phyloP scores from a whole-genome alignment of 2,797 vertebrate genomes.

The Eutrigla gurnardus region DNA sequence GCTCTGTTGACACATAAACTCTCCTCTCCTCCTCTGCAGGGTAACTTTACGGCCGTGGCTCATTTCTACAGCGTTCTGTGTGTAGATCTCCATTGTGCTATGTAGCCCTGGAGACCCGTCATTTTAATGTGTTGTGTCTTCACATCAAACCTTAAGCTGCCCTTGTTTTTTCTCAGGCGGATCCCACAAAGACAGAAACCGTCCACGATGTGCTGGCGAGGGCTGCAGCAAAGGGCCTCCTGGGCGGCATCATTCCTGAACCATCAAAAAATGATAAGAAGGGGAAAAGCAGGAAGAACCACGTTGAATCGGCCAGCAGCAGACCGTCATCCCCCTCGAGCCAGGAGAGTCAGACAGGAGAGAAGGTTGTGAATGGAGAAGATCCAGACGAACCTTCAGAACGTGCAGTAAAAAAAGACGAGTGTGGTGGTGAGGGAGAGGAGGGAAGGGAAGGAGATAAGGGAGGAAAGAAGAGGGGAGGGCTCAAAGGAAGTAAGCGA shows the following conservation, averaged over 20 bases:
- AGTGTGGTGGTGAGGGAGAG: slow-evolving; percentile 22
- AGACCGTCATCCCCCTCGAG: slow-evolving; percentile 30
- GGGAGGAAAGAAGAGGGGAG: slow-evolving; percentile 40
- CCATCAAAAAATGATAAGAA: slow-evolving; percentile 78
- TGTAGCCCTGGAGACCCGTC: slow-evolving; percentile 34
- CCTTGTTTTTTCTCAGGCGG: slow-evolving; percentile 75
- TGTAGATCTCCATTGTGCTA: slow-evolving; percentile 33
- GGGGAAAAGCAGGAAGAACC: slow-evolving; percentile 71
- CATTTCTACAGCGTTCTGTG: background rate
- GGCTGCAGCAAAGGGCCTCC: slow-evolving; percentile 87
- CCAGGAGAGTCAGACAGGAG: slow-evolving; percentile 38
- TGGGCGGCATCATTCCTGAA: slow-evolving; percentile 79
- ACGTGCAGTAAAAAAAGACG: slow-evolving; percentile 34
- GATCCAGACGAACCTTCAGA: slow-evolving; percentile 17
- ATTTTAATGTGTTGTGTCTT: slow-evolving; percentile 51
- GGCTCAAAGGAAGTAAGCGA: slow-evolving; percentile 43
- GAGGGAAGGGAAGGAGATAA: background rate
- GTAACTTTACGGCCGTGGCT: slow-evolving; percentile 28
- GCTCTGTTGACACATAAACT: slow-evolving; percentile 29
- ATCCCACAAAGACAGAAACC: slow-evolving; percentile 82
- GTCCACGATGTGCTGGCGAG: slow-evolving; percentile 89
- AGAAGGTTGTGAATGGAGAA: background rate
- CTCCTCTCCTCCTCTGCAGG: slow-evolving; percentile 17
- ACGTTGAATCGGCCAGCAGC: slow-evolving; percentile 23
- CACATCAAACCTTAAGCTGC: slow-evolving; percentile 46